These are phyloP conservation scores for Saiga tatarica DNA, from an alignment of 2,113 vertebrate genomes.

Conservation along the genomic window DNA sequence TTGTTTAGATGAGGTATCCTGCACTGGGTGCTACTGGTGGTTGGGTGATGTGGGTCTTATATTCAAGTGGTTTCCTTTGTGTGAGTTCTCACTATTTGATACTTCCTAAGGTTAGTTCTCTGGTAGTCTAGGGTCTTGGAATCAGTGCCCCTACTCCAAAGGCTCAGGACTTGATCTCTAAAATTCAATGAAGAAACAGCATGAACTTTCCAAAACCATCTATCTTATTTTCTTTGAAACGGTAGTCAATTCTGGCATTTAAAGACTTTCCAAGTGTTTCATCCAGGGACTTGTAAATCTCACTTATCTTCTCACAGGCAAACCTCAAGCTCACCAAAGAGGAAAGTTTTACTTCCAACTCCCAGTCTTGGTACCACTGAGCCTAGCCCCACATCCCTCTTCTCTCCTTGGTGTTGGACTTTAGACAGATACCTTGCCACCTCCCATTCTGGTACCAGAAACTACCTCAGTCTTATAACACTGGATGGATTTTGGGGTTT, in stretches of 20 bases:
- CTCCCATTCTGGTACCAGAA: neutral
- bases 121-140: neutral
- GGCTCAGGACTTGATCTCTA: conserved; percentile 30
- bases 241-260: conserved; percentile 43
- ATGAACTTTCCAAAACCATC: conserved; percentile 68
- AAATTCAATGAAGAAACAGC: conserved; percentile 56
- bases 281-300: neutral
- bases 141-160: neutral
- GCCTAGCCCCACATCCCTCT: neutral
- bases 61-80: neutral
- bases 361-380: neutral
- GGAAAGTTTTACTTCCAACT: neutral
- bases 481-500: neutral
- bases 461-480: neutral
- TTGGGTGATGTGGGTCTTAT: neutral
- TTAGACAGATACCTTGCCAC: neutral
- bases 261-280: conserved; percentile 61
- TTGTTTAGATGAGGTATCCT: neutral
- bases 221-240: conserved; percentile 58
- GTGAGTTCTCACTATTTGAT: neutral
- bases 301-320: conserved; percentile 30
- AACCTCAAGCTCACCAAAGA: neutral
- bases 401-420: conserved; percentile 5
- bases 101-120: neutral
- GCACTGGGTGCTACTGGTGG: neutral